Base-by-base conservation (phyloP, 2,113 vertebrate species). In the Chaetura pelagica region DNA sequence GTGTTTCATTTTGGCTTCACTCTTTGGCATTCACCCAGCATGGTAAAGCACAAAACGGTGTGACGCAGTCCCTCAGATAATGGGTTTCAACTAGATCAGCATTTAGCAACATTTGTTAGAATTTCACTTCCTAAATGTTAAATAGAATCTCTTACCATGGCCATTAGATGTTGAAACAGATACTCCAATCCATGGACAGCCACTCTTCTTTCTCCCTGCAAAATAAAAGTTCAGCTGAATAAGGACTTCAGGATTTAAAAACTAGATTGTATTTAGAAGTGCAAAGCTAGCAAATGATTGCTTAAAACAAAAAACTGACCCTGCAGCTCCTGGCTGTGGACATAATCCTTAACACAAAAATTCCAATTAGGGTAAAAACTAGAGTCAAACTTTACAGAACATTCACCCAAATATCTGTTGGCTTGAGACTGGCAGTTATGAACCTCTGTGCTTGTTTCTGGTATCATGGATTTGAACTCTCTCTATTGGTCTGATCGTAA, bases 21-120 rank as follows among this genome's bases (percentile, higher is more conserved):
- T 57, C 87, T 89, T 73, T 90, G 95, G 91, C 93, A 22, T 40
- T 66, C 59, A 76, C 49, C 91, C 95, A 93, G 87, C 85, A 51
- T 1, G 34, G 83, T 80, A 84, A 96, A 95, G 84, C 87, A 91
- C 55, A 96, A 85, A 96, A 89, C 14, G 51, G 55, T 48, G 72
- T 30, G 79, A 95, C 34, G 11, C 55, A 44, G 63, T 23, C 71
- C 59, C 54, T 11, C 44, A 63, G 51, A 95, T 76, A 95, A 96
- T 9, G 46, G 79, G 59, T 64, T 96, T 92, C 26, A 64, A 72
- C 73, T 75, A 68, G 15, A 87, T 93, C 96, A 93, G 93, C 72
- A n/a, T 86, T 94, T 74, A 92, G 79, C 79, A 64, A 46, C 17
- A 57, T 66, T 80, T 93, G 75, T 80, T 61, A 38, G 61, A 81